Conservation (phyloP, 2,797 vertebrate genomes). For the Platalea minor region DNA sequence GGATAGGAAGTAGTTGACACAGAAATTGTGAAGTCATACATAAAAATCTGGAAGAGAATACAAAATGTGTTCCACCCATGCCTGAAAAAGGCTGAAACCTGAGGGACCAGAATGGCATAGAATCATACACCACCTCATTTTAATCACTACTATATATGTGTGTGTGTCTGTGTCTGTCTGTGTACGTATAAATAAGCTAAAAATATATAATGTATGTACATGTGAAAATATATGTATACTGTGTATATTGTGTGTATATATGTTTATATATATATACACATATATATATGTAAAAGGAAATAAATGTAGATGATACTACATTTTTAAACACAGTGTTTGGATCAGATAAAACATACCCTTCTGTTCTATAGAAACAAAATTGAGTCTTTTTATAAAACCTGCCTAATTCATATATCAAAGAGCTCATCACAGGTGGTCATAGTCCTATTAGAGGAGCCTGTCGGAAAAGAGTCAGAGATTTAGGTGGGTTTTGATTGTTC, state of each 20-base stretch:
- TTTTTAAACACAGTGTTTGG: background rate
- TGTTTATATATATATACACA: background rate
- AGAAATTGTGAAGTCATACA: background rate
- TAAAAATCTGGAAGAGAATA: background rate
- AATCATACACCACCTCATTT: background rate
- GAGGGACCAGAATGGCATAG: background rate
- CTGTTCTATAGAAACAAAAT: background rate
- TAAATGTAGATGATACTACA: background rate
- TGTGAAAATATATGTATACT: background rate
- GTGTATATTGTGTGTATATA: background rate
- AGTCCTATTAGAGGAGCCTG: background rate
- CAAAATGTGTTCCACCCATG: background rate
- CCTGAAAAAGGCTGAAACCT: background rate
- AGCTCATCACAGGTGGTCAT: fast-evolving
- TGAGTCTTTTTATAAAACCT: background rate
- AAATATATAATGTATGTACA: background rate
- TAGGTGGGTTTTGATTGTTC: background rate
- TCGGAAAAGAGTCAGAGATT: background rate
- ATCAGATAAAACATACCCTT: background rate
- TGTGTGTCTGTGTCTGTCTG: background rate
- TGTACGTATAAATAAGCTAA: background rate
- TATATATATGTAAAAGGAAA: background rate
- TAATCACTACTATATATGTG: background rate
- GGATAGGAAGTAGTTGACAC: background rate
- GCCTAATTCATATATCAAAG: background rate